Evolutionary conservation across 2,113 vertebrate genomes (phyloP), one percentile per base, ranked within the genome.

Genomic region (Panthera uncia): DNA sequence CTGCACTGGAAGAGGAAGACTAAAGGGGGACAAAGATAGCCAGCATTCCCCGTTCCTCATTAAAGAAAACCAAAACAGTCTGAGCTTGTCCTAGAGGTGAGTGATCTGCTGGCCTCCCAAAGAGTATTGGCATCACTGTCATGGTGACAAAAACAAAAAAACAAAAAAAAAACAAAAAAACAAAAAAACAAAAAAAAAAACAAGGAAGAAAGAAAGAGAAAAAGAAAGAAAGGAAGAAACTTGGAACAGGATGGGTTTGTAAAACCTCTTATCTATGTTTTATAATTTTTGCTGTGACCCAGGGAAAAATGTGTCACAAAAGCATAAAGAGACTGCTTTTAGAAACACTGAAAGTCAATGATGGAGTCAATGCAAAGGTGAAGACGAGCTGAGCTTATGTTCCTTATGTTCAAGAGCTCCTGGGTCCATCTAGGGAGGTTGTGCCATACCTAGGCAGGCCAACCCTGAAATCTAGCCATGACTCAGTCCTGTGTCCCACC

Each of bases 271-370:
- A 7, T 57, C 36, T 80, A 73, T 76, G 16, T 78, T 82, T 69
- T 79, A 86, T 55, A 61, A 18, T 66, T 93, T 93, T 86, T 78
- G 80, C 74, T 88, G 12, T 91, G 36, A 88, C 25, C 21, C 38
- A 71, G 50, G 33, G 50, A 52, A 68, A 65, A 80, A 16, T 94
- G 31, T 55, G 18, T 90, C 38, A 66, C 71, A 81, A 52, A 82
- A 89, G 78, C 74, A 38, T 96, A n/a, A 83, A 89, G 55, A n/a
- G 65, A 92, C 57, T 45, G 52, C 65, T 93, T 57, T 94, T 69
- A 76, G 84, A 48, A 88, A 86, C 33, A 80, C 45, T 82, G n/a
- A 5, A 83, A 82, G n/a, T 21, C 91, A 71, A 2, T 36, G n/a
- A 94, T 68, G 29, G 74, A 87, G 55, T 80, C 25, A 23, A 25